Evolutionary conservation across 2,797 vertebrate species (phyloP), one percentile per base, ranked within the genome.

Genomic region (Myotis daubentonii): DNA sequence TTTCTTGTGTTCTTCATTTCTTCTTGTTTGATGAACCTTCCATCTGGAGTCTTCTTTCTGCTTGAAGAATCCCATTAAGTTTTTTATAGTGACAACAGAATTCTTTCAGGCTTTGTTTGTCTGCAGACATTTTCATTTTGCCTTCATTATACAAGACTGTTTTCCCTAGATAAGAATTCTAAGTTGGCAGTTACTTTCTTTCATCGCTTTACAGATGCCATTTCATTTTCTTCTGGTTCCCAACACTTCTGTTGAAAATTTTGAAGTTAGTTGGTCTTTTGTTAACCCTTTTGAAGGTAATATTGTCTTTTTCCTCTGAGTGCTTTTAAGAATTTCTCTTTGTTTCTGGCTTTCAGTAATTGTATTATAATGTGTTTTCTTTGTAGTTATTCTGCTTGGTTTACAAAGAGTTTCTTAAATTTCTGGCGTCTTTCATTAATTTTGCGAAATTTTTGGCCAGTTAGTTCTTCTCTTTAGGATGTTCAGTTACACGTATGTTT

Each of bases 191-290:
- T 20, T 70, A 65, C 71, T 87, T 92, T 86, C 36, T 53, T 70
- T 65, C 6, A 71, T 25, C 13, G 47, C n/a, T 60, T 94, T 86
- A 88, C 70, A 89, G 36, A 66, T 66, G 19, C 12, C n/a, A 38
- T 87, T 79, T 92, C 15, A 60, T 94, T 95, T 94, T 92, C 44
- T 92, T 87, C 66, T 36, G 44, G 5, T 89, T 90, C 74, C 49
- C 8, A 86, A 49, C 8, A 79, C 86, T 91, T 94, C 79, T 78
- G 3, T 49, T 86, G 51, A 92, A 86, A 92, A 76, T n/a, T 88
- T 36, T 90, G 57, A 88, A 90, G 57, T 91, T 74, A 86, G 68
- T 78, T 84, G 15, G 30, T 76, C 5, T 81, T 89, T 91, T 78
- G 4, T 80, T 91, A 74, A 22, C 23, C 17, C 30, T 90, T 90